A percentile compares a stretch with the other conserved stretches of the same genome.
Conservation (phyloP, 2,888 invertebrate species). For the Pristionchus maxplancki region DNA sequence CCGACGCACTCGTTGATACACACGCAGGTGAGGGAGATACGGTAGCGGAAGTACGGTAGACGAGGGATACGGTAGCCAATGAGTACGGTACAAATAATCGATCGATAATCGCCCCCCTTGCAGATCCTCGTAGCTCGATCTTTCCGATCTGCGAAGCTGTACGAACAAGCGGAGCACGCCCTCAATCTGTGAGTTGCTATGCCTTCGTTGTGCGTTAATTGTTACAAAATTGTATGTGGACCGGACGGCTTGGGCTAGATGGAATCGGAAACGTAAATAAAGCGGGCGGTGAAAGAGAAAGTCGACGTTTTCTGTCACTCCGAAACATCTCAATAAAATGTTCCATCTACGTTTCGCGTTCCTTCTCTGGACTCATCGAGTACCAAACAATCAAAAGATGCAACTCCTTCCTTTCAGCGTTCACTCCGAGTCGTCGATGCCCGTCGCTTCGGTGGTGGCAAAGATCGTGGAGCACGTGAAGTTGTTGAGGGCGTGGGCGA, state of each 20-base stretch:
- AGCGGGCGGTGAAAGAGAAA: no score
- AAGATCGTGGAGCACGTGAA: slow-evolving; percentile 38
- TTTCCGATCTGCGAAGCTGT: slow-evolving; percentile 11
- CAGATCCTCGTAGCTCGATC: slow-evolving; percentile 33
- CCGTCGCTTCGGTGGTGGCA: slow-evolving; percentile 39
- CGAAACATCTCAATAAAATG: no score
- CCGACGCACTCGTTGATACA: slow-evolving; percentile 37
- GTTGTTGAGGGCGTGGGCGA: slow-evolving; percentile 11
- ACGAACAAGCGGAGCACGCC: slow-evolving; percentile 27
- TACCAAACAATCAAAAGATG: no score
- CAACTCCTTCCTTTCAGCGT: neutral
- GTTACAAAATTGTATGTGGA: neutral
- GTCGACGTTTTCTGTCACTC: no score
- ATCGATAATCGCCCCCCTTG: neutral
- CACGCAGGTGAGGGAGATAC: slow-evolving; percentile 8
- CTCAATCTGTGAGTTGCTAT: slow-evolving; percentile 29
- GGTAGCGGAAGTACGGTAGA: no score
- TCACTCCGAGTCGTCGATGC: slow-evolving; percentile 1
- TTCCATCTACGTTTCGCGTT: no score
- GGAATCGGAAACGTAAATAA: neutral
- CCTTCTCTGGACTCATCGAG: no score
- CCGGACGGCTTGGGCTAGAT: neutral
- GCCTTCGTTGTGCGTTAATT: neutral
- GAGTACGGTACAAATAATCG: no score
- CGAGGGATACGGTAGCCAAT: no score